A percentile compares a stretch with the other conserved stretches of the same genome.
Evolutionary conservation across 2,888 invertebrate species (phyloP).

Genomic region (Tipula helvola): DNA sequence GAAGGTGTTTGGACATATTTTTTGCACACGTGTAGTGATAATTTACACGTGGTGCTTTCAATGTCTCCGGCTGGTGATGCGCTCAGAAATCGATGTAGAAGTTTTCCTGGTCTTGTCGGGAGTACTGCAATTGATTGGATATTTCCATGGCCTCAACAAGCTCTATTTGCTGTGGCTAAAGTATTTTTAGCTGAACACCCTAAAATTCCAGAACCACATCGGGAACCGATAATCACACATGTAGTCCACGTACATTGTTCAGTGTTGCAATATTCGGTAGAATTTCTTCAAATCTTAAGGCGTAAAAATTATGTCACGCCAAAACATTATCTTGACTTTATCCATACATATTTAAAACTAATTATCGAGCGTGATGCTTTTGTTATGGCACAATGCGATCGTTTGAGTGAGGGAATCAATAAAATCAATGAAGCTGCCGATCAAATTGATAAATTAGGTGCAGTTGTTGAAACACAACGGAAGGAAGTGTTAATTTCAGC

Average conservation of each 20-base stretch:
- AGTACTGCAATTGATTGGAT: conserved; percentile 91
- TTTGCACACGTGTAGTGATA: conserved; percentile 59
- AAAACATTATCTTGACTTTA: conserved; percentile 81
- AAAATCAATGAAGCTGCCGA: conserved; percentile 74
- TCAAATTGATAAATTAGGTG: conserved; percentile 66
- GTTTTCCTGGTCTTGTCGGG: conserved; percentile 85
- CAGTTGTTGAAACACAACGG: conserved; percentile 69
- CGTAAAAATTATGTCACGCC: conserved; percentile 83
- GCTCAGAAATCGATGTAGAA: conserved; percentile 71
- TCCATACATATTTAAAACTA: conserved; percentile 63
- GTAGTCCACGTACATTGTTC: conserved; percentile 76
- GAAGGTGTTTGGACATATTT: conserved; percentile 82
- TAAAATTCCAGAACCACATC: conserved; percentile 49
- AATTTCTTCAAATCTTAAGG: conserved; percentile 60
- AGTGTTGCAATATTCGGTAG: conserved; percentile 55
- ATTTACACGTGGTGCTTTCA: conserved; percentile 78
- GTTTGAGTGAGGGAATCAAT: conserved; percentile 30
- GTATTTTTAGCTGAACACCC: conserved; percentile 65
- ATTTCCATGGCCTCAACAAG: conserved; percentile 87
- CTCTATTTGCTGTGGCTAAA: conserved; percentile 74
- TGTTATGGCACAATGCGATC: conserved; percentile 28
- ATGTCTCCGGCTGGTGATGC: conserved; percentile 83
- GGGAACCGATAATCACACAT: conserved; percentile 63
- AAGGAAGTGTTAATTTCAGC: conserved; percentile 72
- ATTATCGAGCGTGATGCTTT: conserved; percentile 38